Evolutionary conservation across 37 sponge, comb jelly and placozoan genomes (phyloP), one percentile per base, ranked within the genome.

Genomic region (Cladorhizidae sp.): DNA sequence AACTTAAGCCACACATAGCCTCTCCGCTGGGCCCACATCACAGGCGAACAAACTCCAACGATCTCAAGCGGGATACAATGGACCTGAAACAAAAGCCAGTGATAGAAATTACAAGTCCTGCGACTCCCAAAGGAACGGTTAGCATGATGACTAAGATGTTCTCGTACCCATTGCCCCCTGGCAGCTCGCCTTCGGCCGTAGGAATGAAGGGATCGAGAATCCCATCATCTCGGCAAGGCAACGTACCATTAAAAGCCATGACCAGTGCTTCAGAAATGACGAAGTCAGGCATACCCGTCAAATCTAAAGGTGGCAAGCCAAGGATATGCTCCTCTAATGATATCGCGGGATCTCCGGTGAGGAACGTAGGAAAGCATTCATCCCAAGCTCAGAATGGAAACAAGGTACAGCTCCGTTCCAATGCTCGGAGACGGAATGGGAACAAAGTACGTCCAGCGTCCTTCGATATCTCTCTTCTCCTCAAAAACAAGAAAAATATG

Each of bases 1-100:
- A 76, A 22, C 20, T 15, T 32, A 75, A 69, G 49, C 58, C 84
- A 3, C 77, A 81, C 55, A 76, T 57, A 9, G 81, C 71, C 23
- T 29, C 77, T 21, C 82, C 88, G 41, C 88, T 87, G 0, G 68
- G 69, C 32, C 49, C 63, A 28, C 61, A 67, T 0, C 70, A 80
- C 52, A 69, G 58, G 40, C 21, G 41, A 32, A 23, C 71, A 0
- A 51, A 29, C 26, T 73, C 58, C 31, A 49, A 63, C n/a, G 78
- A 59, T 42, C 26, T 74, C 52, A 74, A 52, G 37, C n/a, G 40
- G 38, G 40, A 69, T 38, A 64, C 28, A 14, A 9, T 45, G 5
- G 49, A 45, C 49, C 8, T 5, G 49, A 65, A 17, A 31, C 2
- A 65, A 36, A 31, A 36, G 18, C 61, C 61, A 15, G 32, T 32